Percentiles rank a stretch among this genome's conserved stretches.
Conservation (phyloP, 1,140 invertebrate genomes). For the Hycleus phaleratus region DNA sequence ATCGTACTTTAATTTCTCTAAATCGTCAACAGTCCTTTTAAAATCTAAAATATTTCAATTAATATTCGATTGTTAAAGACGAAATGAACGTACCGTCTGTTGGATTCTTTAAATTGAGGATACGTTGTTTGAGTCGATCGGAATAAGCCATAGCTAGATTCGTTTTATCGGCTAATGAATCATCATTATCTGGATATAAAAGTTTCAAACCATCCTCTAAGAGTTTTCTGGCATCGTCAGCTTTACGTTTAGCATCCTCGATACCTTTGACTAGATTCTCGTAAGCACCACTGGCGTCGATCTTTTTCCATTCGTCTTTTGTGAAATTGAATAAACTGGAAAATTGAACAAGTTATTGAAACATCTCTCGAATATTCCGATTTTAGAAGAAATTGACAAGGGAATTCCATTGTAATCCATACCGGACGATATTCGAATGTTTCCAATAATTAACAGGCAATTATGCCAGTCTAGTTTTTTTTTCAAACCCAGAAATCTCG, state of each 20-base stretch:
- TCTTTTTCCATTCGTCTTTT: slow-evolving; percentile 57
- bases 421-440: too few relatives aligned
- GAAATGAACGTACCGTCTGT: slow-evolving; percentile 19
- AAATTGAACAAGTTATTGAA: too few relatives aligned
- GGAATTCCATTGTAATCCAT: too few relatives aligned
- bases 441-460: too few relatives aligned
- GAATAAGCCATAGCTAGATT: slow-evolving; percentile 29
- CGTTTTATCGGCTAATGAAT: slow-evolving; percentile 44
- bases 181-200: slow-evolving; percentile 40
- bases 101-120: slow-evolving; percentile 25
- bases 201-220: slow-evolving; percentile 51
- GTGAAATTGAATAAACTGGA: slow-evolving; percentile 57
- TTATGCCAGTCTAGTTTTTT: too few relatives aligned
- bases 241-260: slow-evolving; percentile 52
- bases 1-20: slow-evolving; percentile 25
- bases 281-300: slow-evolving; percentile 75
- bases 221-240: slow-evolving; percentile 55
- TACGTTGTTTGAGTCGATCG: slow-evolving; percentile 29
- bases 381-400: too few relatives aligned
- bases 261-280: slow-evolving; percentile 67
- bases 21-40: slow-evolving; percentile 18
- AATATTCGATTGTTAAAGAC: background rate
- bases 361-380: too few relatives aligned
- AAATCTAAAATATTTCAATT: slow-evolving; percentile 20
- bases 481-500: too few relatives aligned